Conservation (phyloP, 2,113 vertebrate genomes). For the Pseudopodoces humilis region DNA sequence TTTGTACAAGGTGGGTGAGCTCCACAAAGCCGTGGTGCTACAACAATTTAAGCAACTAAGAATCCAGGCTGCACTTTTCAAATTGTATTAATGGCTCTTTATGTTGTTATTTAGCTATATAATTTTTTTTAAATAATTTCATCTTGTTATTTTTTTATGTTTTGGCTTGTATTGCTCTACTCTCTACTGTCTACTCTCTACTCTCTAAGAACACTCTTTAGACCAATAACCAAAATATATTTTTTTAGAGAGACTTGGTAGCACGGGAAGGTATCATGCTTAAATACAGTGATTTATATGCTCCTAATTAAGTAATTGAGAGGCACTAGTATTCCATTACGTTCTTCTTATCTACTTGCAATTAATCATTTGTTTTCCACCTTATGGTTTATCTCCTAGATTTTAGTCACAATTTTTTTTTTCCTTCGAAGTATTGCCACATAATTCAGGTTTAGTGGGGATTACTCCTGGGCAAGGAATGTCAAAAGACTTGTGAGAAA, state of each 20-base stretch:
- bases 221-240: background rate
- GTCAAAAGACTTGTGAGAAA: slow-evolving; percentile 18
- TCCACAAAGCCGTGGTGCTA: background rate
- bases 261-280: background rate
- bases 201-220: background rate
- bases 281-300: background rate
- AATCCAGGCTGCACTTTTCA: background rate
- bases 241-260: background rate
- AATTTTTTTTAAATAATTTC: background rate
- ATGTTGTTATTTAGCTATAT: background rate
- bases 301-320: slow-evolving; percentile 22
- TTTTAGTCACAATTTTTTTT: background rate
- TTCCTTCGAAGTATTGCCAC: background rate
- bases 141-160: background rate
- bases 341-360: background rate
- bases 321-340: background rate
- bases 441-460: background rate
- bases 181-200: background rate
- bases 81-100: background rate
- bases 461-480: background rate
- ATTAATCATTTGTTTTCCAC: slow-evolving; percentile 7
- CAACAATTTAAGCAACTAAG: background rate
- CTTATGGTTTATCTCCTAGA: background rate
- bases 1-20: background rate
- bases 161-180: background rate